Base-by-base conservation (phyloP, 64 coral and sea anemone species). In the Cladopsammia gracilis region DNA sequence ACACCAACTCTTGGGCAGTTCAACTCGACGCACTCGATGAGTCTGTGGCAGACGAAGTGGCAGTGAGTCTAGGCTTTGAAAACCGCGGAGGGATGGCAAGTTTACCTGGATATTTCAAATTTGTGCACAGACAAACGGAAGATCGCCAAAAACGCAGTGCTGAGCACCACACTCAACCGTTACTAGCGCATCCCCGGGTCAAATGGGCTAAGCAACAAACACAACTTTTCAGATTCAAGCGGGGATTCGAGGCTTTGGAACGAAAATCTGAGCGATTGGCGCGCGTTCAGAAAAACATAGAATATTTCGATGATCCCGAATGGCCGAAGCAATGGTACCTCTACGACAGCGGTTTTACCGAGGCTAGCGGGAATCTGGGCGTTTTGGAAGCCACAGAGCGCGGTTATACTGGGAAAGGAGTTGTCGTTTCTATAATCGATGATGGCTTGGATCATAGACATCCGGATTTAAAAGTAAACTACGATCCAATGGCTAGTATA, bases 301-400 rank as follows among this genome's bases (percentile, higher is more conserved):
- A 45, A 92, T 77, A 70, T 34, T 83, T 62, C 18, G 70, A 82
- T 75, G 97, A 98, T 88, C 97, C 94, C 8, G 48, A 42, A 53
- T 86, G 95, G 60, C n/a, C n/a, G 4, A 66, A 96, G 23, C 80
- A 98, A 60, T 98, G 97, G 97, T 98, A 98, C 72, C 52, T 98
- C 18, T 71, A 85, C 18, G 90, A 88, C 22, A 77, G 42, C 47
- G 94, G 90, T 11, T 65, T 72, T 74, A 16, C 87, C 54, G 75
- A 50, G 11, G 23, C 65, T 0, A 88, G 89, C 42, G 78, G 77
- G 11, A 95, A 99, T 74, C 87, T 99, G 24, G 92, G 92, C 45
- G 87, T 99, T 75, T 52, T 96, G 19, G 44, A 82, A 7, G 98
- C 94, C 3, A 90, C 80, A 25, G 88, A 91, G 52, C 23, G 48